These are phyloP conservation scores for Drosophila eugracilis DNA, from an alignment of 1,140 invertebrate genomes.

Conservation along the genomic window DNA sequence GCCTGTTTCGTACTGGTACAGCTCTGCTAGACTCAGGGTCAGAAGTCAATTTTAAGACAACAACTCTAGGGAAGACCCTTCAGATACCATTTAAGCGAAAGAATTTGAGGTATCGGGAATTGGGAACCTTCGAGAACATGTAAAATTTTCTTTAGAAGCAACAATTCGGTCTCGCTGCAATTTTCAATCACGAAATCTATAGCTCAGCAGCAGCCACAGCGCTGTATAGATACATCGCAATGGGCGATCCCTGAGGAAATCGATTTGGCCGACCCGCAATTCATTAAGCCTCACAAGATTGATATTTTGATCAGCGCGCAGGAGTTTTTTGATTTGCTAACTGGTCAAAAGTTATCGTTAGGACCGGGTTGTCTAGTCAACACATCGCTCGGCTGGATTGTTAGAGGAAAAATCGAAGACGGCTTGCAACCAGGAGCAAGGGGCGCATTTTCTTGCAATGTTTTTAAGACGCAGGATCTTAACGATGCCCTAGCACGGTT, in stretches of 20 bases:
- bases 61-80: neutral
- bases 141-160: constrained; percentile 1
- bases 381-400: constrained; percentile 2
- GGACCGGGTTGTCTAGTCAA: neutral
- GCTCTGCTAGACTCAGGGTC: constrained; percentile 4
- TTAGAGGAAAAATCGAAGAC: constrained; percentile 2
- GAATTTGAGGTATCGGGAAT: constrained; percentile 2
- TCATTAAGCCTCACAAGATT: neutral
- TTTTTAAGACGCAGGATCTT: too few relatives aligned
- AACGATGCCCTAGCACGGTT: too few relatives aligned
- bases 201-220: neutral
- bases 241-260: neutral
- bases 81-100: constrained; percentile 1
- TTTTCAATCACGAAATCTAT: too few relatives aligned
- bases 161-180: neutral
- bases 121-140: neutral
- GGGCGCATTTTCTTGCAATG: neutral
- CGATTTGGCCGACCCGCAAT: neutral
- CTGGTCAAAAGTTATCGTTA: neutral
- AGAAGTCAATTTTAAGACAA: neutral
- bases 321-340: neutral
- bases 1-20: neutral
- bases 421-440: neutral
- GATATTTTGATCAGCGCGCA: neutral
- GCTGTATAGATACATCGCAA: neutral